phyloP scores from a whole-genome alignment of 2,113 vertebrate genomes.

The Sakesphorus luctuosus region DNA sequence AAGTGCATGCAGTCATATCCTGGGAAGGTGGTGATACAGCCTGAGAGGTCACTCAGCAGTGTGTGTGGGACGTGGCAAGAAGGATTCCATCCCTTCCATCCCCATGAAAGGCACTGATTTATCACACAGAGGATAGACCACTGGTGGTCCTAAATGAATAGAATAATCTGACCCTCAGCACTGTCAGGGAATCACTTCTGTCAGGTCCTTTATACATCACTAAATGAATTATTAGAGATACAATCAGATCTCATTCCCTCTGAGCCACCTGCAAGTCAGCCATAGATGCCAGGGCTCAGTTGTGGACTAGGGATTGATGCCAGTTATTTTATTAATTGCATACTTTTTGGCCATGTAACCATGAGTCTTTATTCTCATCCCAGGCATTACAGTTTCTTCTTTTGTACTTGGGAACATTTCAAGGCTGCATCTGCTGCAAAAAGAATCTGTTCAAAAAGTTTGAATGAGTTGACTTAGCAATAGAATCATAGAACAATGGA shows the following conservation, averaged over 20 bases:
- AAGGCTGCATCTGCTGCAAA: neutral
- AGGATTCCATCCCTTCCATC: neutral
- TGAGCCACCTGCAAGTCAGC: neutral
- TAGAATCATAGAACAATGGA: neutral
- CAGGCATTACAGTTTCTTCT: neutral
- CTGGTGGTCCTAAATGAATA: neutral
- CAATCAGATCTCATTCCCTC: neutral
- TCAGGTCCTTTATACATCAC: neutral
- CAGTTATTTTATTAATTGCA: neutral
- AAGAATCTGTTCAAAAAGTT: neutral
- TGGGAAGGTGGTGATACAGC: neutral
- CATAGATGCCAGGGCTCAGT: neutral
- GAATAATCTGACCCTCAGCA: neutral
- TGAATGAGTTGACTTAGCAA: neutral
- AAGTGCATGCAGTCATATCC: neutral
- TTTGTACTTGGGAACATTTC: neutral
- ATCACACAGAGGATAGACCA: neutral
- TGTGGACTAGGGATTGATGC: neutral
- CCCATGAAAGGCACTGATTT: neutral
- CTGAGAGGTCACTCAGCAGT: neutral
- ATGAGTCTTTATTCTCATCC: neutral
- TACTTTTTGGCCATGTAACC: neutral
- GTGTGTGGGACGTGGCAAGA: neutral
- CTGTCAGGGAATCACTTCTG: neutral
- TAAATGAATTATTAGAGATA: neutral